These are phyloP conservation scores for Picus viridis DNA, from an alignment of 2,797 vertebrate genomes.

Conservation along the genomic window DNA sequence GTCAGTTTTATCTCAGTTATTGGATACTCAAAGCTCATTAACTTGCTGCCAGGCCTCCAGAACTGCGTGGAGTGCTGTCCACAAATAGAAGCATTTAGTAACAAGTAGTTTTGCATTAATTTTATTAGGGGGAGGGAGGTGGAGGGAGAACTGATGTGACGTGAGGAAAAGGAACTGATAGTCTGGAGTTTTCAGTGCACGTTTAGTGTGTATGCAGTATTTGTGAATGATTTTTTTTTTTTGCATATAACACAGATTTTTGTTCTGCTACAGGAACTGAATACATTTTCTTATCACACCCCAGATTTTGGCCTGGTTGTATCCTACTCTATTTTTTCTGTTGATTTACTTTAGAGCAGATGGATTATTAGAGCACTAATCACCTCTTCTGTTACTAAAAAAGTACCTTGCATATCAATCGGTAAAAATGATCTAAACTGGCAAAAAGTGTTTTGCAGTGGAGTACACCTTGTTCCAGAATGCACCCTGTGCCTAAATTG, in stretches of 20 bases:
- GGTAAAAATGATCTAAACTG: background rate
- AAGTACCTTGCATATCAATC: background rate
- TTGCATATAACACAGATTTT: background rate
- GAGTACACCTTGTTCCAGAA: background rate
- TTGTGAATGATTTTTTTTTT: background rate
- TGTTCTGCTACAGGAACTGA: background rate
- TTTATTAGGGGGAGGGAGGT: background rate
- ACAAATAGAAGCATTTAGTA: background rate
- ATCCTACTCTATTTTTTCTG: background rate
- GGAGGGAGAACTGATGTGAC: background rate
- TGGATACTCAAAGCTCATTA: constrained; percentile 51
- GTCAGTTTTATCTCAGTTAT: constrained; percentile 50
- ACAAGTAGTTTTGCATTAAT: background rate
- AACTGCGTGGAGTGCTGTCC: constrained; percentile 20
- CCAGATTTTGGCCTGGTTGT: background rate
- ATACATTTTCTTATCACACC: background rate
- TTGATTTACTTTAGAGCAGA: background rate
- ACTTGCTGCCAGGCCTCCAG: constrained; percentile 5
- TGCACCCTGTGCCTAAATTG: background rate
- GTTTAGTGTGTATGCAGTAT: background rate
- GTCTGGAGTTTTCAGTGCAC: background rate
- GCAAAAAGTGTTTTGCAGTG: background rate
- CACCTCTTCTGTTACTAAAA: background rate
- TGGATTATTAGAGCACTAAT: background rate
- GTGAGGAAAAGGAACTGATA: background rate